Percentiles rank a stretch among this genome's conserved stretches.
phyloP scores from a whole-genome alignment of 2,113 vertebrate species.

The Diadophis punctatus region DNA sequence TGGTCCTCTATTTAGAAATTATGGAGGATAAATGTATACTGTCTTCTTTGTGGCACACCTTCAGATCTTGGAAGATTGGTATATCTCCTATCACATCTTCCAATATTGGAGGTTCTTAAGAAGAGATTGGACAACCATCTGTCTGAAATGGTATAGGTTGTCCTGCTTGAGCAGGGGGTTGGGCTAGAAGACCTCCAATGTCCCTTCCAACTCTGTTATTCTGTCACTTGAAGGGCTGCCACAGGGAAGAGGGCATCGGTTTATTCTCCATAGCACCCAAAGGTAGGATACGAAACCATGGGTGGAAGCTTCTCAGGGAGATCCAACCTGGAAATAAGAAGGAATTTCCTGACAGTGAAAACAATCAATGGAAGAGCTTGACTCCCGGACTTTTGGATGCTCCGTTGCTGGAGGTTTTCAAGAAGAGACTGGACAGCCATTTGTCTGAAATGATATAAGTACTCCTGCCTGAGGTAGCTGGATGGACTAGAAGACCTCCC shows the following conservation, averaged over 20 bases:
- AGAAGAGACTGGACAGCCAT: background rate
- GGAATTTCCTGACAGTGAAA: background rate
- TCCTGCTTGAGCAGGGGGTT: background rate
- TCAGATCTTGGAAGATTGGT: background rate
- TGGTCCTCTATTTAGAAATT: background rate
- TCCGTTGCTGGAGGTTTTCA: background rate
- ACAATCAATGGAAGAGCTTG: background rate
- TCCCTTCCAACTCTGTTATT: background rate
- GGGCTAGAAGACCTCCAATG: background rate
- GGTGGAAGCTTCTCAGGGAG: background rate
- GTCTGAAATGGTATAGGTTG: background rate
- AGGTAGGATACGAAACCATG: background rate
- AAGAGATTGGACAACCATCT: background rate
- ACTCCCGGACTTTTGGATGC: background rate
- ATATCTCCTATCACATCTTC: background rate
- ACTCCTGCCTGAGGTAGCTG: background rate
- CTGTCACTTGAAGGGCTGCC: background rate
- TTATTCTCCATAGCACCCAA: background rate
- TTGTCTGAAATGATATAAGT: background rate
- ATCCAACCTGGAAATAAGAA: background rate
- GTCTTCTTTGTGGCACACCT: background rate
- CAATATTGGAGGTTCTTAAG: background rate
- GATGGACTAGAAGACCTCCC: background rate
- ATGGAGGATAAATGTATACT: background rate
- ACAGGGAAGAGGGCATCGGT: background rate